phyloP scores from a whole-genome alignment of 2,797 vertebrate genomes.

The Adelosebastes latens region DNA sequence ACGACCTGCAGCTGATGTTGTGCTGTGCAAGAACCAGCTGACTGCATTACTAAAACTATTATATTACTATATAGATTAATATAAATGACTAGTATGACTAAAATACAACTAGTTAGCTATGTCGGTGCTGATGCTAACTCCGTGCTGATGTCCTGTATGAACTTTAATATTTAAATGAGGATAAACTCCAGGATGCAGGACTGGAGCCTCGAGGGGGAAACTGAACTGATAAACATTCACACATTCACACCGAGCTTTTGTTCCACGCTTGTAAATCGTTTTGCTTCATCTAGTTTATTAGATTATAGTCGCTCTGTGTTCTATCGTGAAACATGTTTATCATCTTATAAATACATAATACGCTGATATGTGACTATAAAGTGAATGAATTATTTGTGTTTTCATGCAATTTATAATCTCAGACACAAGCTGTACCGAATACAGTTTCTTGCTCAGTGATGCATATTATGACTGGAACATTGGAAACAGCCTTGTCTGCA shows the following conservation, averaged over 20 bases:
- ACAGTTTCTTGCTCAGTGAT: slow-evolving; percentile 27
- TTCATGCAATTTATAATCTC: slow-evolving; percentile 27
- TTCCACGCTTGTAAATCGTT: slow-evolving; percentile 33
- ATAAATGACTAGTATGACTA: not conserved
- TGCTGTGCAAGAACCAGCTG: not conserved
- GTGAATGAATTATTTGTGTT: slow-evolving; percentile 29
- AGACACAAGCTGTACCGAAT: slow-evolving; percentile 13
- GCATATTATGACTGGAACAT: slow-evolving; percentile 2
- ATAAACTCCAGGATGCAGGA: slow-evolving; percentile 28
- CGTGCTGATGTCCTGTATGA: not conserved
- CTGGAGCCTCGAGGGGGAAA: not conserved
- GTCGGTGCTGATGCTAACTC: not conserved
- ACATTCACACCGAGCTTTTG: slow-evolving; percentile 8
- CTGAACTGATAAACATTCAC: slow-evolving; percentile 23
- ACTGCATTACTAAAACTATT: not conserved
- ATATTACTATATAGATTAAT: not conserved
- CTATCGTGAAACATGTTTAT: slow-evolving; percentile 19
- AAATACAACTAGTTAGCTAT: not conserved
- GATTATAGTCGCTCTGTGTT: slow-evolving; percentile 22
- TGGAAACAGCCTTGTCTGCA: not conserved
- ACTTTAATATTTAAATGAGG: slow-evolving; percentile 25
- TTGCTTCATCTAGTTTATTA: slow-evolving; percentile 33
- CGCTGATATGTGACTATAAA: not conserved
- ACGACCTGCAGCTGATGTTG: not conserved
- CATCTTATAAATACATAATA: slow-evolving; percentile 45